Evolutionary conservation across 2,888 invertebrate species (phyloP).

Genomic region (Pollenia angustigena): DNA sequence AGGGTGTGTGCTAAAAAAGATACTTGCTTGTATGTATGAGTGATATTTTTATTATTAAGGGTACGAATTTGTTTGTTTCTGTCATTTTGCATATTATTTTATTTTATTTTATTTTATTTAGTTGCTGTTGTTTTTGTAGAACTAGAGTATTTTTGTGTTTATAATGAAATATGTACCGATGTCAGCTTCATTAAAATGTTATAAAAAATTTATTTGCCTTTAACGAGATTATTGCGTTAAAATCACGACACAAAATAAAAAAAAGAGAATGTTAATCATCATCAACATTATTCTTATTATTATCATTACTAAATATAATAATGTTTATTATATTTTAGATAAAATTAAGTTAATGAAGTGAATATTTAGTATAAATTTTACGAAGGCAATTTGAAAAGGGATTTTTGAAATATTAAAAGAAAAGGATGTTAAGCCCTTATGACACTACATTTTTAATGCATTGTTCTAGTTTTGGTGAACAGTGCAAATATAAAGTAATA

Average conservation of each 20-base stretch:
- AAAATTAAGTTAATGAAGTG: neutral
- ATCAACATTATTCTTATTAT: slow-evolving; percentile 21
- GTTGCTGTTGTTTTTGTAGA: slow-evolving; percentile 31
- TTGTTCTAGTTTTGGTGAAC: no score
- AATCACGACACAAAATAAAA: slow-evolving; percentile 36
- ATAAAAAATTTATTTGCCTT: slow-evolving; percentile 75
- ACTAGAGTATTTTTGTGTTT: slow-evolving; percentile 40
- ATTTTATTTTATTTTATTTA: slow-evolving; percentile 5
- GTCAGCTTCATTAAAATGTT: slow-evolving; percentile 76
- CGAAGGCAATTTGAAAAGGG: no score
- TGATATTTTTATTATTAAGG: slow-evolving; percentile 36
- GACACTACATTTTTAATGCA: no score
- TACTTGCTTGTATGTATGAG: slow-evolving; percentile 19
- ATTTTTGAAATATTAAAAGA: no score
- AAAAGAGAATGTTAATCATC: slow-evolving; percentile 14
- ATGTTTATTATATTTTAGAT: slow-evolving; percentile 1
- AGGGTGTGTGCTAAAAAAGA: slow-evolving; percentile 3
- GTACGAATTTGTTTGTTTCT: slow-evolving; percentile 46
- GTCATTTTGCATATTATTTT: slow-evolving; percentile 22
- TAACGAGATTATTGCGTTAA: slow-evolving; percentile 74
- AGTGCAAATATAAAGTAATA: no score
- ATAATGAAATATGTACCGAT: slow-evolving; percentile 76
- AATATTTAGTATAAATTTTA: no score
- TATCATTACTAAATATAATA: neutral
- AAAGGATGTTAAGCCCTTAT: no score